Evolutionary conservation across 2,113 vertebrate genomes (phyloP), one percentile per base, ranked within the genome.

Genomic region (Fulmarus glacialis): DNA sequence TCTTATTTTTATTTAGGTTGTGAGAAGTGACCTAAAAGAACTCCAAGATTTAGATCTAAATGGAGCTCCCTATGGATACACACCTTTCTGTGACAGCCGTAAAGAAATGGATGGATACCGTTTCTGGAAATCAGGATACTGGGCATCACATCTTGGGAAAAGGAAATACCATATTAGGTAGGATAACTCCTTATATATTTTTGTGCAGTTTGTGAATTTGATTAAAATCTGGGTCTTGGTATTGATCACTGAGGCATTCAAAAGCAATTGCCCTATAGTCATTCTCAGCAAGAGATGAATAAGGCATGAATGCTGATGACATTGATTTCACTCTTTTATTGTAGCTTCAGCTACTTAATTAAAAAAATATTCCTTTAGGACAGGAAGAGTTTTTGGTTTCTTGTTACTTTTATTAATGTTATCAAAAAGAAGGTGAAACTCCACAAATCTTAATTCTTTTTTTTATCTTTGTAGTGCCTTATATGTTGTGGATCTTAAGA

Each of bases 91-190:
- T 87, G 99, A 99, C 52, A 99, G 99, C 97, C 99, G 99, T 55
- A 97, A 82, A 45, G 99, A 99, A 80, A 99, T 99, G 99, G 99
- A 99, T 16, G 99, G 99, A 2, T 99, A 99, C 91, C 99, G 99
- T 34, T 99, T 99, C 97, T 99, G 99, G 99, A 99, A 99, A 78
- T 99, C 98, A 0, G 99, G 99, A 2, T 99, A 99, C 87, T 99
- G 99, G 99, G 99, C 99, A 4, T 99, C 99, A 2, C 99, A 99
- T 96, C 98, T 99, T 42, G 98, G 98, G 58, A 98, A 98, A 87
- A 99, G 99, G 94, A 99, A 99, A 93, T 99, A 99, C 93, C 99
- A 99, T 27, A 99, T 99, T 59, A 99, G 99, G 99, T 99, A 95
- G 62, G 85, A 73, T 8, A 75, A 36, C 4, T 7, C 34, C 70